Conservation (phyloP, 2,113 vertebrate species). For the Melanocharis versteri region DNA sequence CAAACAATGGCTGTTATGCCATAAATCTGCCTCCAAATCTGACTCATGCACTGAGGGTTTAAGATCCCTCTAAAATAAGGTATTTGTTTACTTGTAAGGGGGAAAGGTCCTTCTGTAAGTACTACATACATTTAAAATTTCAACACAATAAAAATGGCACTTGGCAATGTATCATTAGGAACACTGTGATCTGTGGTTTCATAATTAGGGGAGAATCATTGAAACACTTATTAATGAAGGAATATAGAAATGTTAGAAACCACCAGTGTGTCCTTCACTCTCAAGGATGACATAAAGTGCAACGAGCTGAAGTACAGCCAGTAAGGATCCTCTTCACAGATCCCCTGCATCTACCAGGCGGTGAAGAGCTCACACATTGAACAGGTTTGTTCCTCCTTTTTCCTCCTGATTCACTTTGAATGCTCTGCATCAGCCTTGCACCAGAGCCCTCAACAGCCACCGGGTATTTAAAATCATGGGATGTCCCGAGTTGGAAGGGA, state of each 20-base stretch:
- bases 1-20: conserved; percentile 1
- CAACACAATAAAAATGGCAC: background rate
- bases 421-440: background rate
- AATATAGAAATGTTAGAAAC: background rate
- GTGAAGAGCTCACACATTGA: background rate
- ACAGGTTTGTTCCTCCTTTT: background rate
- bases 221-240: background rate
- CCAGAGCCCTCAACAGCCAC: background rate
- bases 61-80: background rate
- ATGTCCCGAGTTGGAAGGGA: background rate
- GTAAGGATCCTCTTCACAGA: background rate
- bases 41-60: background rate
- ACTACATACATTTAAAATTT: background rate
- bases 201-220: background rate
- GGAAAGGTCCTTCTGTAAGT: background rate
- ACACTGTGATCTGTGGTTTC: background rate
- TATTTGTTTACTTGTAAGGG: background rate
- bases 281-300: background rate
- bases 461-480: background rate
- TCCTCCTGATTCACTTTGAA: background rate
- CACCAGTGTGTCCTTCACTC: background rate
- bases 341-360: background rate
- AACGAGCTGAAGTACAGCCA: background rate
- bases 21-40: conserved; percentile 42
- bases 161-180: background rate